phyloP scores from a whole-genome alignment of 1,140 invertebrate species.

The Lucilia sericata region DNA sequence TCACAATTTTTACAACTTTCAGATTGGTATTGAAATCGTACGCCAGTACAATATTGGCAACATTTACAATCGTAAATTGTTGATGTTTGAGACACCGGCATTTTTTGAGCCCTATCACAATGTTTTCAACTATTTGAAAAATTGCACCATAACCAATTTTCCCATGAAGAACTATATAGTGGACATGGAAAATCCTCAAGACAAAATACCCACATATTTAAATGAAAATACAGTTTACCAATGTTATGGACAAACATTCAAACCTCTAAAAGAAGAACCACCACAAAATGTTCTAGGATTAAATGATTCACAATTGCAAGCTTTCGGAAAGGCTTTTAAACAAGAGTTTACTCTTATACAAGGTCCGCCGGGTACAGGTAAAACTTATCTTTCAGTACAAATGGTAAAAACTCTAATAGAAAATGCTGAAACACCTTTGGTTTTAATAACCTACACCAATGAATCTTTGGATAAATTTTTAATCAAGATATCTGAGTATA shows the following conservation, averaged over 20 bases:
- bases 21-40: constrained; percentile 70
- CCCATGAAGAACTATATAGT: constrained; percentile 77
- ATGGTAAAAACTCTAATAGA: constrained; percentile 73
- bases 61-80: constrained; percentile 67
- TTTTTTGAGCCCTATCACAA: constrained; percentile 79
- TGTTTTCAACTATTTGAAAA: constrained; percentile 73
- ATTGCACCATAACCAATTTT: constrained; percentile 70
- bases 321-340: constrained; percentile 72
- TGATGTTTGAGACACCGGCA: constrained; percentile 76
- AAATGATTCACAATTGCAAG: constrained; percentile 71
- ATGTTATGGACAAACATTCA: constrained; percentile 48
- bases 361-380: constrained; percentile 84
- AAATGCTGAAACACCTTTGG: constrained; percentile 72
- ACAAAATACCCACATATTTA: constrained; percentile 49
- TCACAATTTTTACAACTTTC: constrained; percentile 36
- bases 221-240: constrained; percentile 25
- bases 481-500: constrained; percentile 75
- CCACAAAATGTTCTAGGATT: constrained; percentile 45
- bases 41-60: constrained; percentile 65
- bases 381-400: constrained; percentile 81
- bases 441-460: constrained; percentile 88
- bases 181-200: constrained; percentile 64
- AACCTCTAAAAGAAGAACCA: background rate
- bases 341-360: constrained; percentile 82
- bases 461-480: constrained; percentile 91